A percentile compares a stretch with the other conserved stretches of the same genome.
Evolutionary conservation across 1,140 invertebrate genomes (phyloP).

Genomic region (Brachionus asplanchnoidis): DNA sequence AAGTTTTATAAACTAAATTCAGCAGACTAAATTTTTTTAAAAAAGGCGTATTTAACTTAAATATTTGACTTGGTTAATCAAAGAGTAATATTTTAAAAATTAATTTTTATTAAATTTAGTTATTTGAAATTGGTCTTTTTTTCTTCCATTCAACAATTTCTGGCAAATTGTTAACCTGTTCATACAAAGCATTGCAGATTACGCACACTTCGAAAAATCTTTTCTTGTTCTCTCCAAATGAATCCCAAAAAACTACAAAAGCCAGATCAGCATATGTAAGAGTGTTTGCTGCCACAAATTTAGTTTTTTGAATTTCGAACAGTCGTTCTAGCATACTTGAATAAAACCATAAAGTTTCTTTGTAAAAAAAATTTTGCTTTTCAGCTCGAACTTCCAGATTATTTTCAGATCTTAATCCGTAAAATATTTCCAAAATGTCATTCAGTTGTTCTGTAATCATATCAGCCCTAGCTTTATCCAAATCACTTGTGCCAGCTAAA

Average conservation of each 20-base stretch:
- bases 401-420: not conserved
- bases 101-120: not conserved
- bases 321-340: not conserved
- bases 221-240: constrained; percentile 6
- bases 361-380: not conserved
- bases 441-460: not conserved
- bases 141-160: constrained; percentile 15
- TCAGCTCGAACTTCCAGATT: not conserved
- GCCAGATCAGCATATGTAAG: not conserved
- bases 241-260: constrained; percentile 3
- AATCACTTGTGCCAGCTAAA: not conserved
- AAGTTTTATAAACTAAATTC: not conserved
- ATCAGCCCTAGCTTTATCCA: not conserved
- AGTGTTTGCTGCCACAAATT: not conserved
- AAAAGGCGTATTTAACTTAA: not conserved
- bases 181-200: not conserved
- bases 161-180: not conserved
- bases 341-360: not conserved
- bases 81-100: not conserved
- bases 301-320: constrained; percentile 3
- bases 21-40: not conserved
- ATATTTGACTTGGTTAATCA: not conserved
- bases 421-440: constrained; percentile 1
- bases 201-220: not conserved
- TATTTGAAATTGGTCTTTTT: not conserved